Base-by-base conservation (phyloP, 2,888 invertebrate species). In the Phyto melanocephala region DNA sequence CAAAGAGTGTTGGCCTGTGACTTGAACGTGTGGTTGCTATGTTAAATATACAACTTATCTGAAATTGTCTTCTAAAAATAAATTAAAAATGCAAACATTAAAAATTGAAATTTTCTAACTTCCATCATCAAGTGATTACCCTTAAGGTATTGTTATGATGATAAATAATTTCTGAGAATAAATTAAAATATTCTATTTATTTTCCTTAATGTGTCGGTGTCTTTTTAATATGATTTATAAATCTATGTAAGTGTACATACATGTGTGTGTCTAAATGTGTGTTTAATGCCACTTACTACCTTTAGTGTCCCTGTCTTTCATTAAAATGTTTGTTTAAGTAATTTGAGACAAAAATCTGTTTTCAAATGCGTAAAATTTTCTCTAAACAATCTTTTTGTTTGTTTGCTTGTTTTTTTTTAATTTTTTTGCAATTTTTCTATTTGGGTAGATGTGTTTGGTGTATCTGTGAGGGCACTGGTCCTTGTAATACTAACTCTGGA, bases 281-380 rank as follows among this genome's bases (percentile, higher is more conserved):
- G 13, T 52, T 62, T 50, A 72, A 72, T 62, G 60, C 24, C 60
- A 15, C 37, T 35, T 35, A 28, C 6, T 17, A 4, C 28, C 52
- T 50, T 2, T 17, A n/a, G 35, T 50, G 33, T 24, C 24, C 45
- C 17, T 47, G 24, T n/a, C 33, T 50, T 28, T 60, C 15, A 40
- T 22, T 20, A 17, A 1, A 24, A 56, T 70, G 10, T 58, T 78
- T 81, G 47, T 35, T 78, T 37, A 58, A 45, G 70, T 75, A 76
- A 78, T 78, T 81, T 81, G 65, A 78, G 74, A 67, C 77, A 54
- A 54, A 76, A 77, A 77, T 81, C 71, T 67, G 58, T 65, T 72
- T 45, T 45, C 37, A 72, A 81, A 81, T 76, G 71, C 71, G 63
- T 77, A 72, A 77, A 71, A 71, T 81, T 81, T 50, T 42, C 24